phyloP scores from a whole-genome alignment of 2,888 invertebrate genomes.

The Caenorhabditis imperialis region DNA sequence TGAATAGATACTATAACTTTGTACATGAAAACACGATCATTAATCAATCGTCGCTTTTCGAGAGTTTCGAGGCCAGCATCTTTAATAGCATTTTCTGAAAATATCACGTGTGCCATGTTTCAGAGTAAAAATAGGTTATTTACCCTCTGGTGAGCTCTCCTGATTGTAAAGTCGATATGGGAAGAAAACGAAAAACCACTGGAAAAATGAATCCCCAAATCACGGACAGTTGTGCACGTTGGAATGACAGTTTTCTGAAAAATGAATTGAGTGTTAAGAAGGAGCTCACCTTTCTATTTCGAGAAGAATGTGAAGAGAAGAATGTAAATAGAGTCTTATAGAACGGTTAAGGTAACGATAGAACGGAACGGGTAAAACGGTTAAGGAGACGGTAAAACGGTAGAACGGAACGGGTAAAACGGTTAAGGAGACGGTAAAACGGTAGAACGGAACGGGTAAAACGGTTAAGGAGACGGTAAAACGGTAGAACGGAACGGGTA shows the following conservation, averaged over 20 bases:
- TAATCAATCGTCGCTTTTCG: not conserved
- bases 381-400: too few species aligned
- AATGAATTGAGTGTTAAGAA: not conserved
- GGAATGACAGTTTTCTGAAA: not conserved
- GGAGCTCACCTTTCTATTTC: not conserved
- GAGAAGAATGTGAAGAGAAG: not conserved
- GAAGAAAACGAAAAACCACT: not conserved
- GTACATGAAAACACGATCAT: not conserved
- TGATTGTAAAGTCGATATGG: not conserved
- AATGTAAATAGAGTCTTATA: too few species aligned
- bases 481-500: too few species aligned
- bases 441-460: too few species aligned
- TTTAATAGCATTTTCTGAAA: not conserved
- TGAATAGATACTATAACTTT: not conserved
- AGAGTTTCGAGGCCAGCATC: not conserved
- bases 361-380: too few species aligned
- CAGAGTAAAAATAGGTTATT: constrained; percentile 9
- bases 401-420: too few species aligned
- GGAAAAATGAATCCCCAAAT: not conserved
- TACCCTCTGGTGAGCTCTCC: constrained; percentile 5
- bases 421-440: too few species aligned
- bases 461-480: too few species aligned
- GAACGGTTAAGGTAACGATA: too few species aligned
- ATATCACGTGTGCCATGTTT: not conserved
- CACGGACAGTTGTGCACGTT: not conserved